These are phyloP conservation scores for Glossophaga mutica DNA, from an alignment of 2,797 vertebrate species.

Conservation along the genomic window DNA sequence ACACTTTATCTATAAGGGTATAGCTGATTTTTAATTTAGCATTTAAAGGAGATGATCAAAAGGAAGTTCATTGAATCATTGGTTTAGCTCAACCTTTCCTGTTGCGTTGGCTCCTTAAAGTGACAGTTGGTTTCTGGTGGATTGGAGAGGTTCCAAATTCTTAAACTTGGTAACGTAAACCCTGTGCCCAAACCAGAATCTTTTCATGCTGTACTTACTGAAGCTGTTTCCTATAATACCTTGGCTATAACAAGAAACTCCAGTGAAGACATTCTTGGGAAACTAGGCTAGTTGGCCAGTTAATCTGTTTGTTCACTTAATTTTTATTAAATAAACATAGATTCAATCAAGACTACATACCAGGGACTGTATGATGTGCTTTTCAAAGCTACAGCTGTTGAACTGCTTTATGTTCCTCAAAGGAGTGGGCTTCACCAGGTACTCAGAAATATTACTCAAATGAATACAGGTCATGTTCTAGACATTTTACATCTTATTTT, in stretches of 20 bases:
- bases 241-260: background rate
- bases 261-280: background rate
- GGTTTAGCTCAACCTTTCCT: background rate
- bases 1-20: constrained; percentile 19
- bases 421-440: background rate
- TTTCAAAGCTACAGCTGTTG: constrained; percentile 10
- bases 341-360: background rate
- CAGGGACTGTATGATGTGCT: background rate
- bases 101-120: background rate
- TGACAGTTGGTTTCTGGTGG: background rate
- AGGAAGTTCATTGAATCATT: constrained; percentile 10
- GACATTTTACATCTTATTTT: background rate
- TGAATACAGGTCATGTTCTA: background rate
- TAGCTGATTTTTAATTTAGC: background rate
- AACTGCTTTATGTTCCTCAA: background rate
- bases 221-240: background rate
- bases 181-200: background rate
- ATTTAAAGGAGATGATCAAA: constrained; percentile 40
- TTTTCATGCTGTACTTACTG: background rate
- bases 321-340: constrained; percentile 27
- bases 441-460: constrained; percentile 4
- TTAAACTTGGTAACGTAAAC: background rate
- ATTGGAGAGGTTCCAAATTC: constrained; percentile 22
- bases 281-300: background rate
- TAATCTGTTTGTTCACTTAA: constrained; percentile 31